phyloP scores from a whole-genome alignment of 2,113 vertebrate genomes.

The Oreochromis aureus region DNA sequence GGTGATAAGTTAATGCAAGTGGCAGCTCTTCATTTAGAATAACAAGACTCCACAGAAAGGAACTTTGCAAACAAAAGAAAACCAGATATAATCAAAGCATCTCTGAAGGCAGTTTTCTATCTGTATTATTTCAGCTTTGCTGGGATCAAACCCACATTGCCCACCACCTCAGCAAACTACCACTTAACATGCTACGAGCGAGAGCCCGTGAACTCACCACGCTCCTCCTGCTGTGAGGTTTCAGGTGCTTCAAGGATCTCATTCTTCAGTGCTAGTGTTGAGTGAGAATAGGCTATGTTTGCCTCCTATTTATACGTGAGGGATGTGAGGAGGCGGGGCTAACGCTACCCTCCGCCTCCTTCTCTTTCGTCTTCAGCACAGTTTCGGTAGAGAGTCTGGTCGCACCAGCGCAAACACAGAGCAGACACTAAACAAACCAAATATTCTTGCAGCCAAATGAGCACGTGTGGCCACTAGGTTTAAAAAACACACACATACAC shows the following conservation, averaged over 20 bases:
- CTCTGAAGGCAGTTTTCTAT: not conserved
- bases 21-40: not conserved
- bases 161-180: not conserved
- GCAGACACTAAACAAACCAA: conserved; percentile 29
- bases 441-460: not conserved
- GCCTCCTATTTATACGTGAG: conserved; percentile 55
- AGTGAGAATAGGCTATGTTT: conserved; percentile 47
- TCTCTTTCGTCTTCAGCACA: conserved; percentile 1
- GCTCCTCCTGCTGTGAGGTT: conserved; percentile 71
- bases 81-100: not conserved
- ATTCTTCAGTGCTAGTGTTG: conserved; percentile 57
- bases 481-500: not conserved
- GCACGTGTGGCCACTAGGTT: not conserved
- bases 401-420: conserved; percentile 19
- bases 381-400: conserved; percentile 38
- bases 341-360: conserved; percentile 11
- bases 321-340: conserved; percentile 46
- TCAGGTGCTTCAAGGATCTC: conserved; percentile 77
- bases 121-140: not conserved
- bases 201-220: conserved; percentile 65
- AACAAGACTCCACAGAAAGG: not conserved
- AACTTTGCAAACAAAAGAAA: conserved; percentile 25
- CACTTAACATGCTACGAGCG: not conserved
- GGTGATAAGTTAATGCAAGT: not conserved
- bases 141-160: not conserved